Evolutionary conservation across 2,113 vertebrate species (phyloP).

Genomic region (Ammodytes marinus): DNA sequence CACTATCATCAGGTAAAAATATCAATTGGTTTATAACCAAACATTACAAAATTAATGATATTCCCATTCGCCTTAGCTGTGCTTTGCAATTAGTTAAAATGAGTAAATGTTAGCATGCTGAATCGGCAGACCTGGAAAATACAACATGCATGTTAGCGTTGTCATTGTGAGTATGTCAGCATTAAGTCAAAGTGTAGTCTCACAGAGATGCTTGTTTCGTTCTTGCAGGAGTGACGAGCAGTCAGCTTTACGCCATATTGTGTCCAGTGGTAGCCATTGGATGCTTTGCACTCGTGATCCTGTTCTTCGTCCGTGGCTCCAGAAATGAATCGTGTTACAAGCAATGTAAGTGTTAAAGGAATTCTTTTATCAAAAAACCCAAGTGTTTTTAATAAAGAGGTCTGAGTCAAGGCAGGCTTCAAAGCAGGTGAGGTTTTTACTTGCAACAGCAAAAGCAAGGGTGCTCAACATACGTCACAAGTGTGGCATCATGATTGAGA

Average conservation of each 20-base stretch:
- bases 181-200: neutral
- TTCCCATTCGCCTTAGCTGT: neutral
- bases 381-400: no score
- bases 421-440: no score
- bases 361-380: no score
- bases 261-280: slow-evolving; percentile 38
- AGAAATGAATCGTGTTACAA: slow-evolving; percentile 64
- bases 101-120: neutral
- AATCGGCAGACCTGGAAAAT: neutral
- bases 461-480: no score
- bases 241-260: slow-evolving; percentile 42
- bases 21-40: neutral
- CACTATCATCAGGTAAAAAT: neutral
- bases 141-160: neutral
- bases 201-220: neutral
- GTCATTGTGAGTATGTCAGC: neutral
- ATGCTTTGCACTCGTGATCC: slow-evolving; percentile 35
- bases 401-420: no score
- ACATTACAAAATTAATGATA: neutral
- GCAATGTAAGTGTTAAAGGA: no score
- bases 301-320: slow-evolving; percentile 20
- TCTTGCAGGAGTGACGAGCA: slow-evolving; percentile 17
- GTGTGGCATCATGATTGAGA: no score
- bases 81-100: neutral
- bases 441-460: no score